Evolutionary conservation across 2,888 invertebrate species (phyloP).

Genomic region (Helobdella robusta): DNA sequence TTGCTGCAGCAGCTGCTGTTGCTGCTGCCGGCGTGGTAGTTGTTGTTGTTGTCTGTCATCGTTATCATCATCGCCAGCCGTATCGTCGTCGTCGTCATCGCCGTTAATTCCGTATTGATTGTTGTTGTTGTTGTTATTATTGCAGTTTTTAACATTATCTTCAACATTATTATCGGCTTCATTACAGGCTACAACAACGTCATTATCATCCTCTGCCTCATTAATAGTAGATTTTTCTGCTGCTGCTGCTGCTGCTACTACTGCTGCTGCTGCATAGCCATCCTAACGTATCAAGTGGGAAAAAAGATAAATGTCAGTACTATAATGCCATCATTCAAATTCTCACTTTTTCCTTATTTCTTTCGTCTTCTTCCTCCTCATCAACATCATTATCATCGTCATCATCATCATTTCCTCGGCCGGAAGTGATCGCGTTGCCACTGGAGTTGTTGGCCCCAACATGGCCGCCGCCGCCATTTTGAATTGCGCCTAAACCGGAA

Average conservation of each 20-base stretch:
- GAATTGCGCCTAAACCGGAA: conserved; percentile 62
- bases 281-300: too few species aligned
- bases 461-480: too few species aligned
- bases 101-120: not conserved
- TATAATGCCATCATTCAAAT: too few species aligned
- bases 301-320: too few species aligned
- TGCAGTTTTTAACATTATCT: not conserved
- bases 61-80: not conserved
- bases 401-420: not conserved
- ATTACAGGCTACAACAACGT: not conserved
- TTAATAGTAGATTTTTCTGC: not conserved
- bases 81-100: conserved; percentile 8
- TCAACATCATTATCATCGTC: not conserved
- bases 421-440: too few species aligned
- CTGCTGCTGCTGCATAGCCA: too few species aligned
- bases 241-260: too few species aligned
- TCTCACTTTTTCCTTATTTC: too few species aligned
- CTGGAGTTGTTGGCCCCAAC: not conserved
- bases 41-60: not conserved
- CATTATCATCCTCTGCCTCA: not conserved
- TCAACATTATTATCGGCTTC: conserved; percentile 7
- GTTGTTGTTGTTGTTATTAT: not conserved
- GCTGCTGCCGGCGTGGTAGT: not conserved
- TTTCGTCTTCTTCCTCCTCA: too few species aligned
- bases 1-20: not conserved